phyloP scores from a whole-genome alignment of 1,140 invertebrate species.

The Pentalonia nigronervosa region DNA sequence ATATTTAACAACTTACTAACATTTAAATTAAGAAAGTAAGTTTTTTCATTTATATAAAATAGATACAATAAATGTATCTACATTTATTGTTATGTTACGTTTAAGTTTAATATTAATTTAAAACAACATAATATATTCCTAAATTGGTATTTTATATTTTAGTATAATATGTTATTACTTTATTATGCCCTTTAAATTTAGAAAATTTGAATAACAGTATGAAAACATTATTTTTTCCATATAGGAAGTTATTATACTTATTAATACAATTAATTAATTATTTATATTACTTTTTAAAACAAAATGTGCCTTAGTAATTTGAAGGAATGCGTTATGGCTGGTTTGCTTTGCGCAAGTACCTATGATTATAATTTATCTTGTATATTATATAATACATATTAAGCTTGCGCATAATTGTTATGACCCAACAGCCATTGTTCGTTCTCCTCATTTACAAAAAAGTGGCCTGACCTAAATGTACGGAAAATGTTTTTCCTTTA shows the following conservation, averaged over 20 bases:
- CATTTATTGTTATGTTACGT: too few species aligned
- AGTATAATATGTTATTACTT: not conserved
- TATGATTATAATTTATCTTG: not conserved
- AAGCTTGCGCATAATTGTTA: conserved; percentile 23
- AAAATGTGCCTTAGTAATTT: not conserved
- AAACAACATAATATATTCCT: not conserved
- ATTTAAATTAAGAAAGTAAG: not conserved
- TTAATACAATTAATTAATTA: not conserved
- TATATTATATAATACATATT: not conserved
- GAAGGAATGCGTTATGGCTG: not conserved
- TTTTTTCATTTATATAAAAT: too few species aligned
- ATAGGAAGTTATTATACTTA: not conserved
- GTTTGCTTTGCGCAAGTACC: not conserved
- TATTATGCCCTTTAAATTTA: not conserved
- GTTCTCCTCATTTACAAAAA: not conserved
- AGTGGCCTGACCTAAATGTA: conserved; percentile 45
- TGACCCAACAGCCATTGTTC: conserved; percentile 16
- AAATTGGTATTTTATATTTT: not conserved
- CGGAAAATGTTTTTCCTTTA: conserved; percentile 22
- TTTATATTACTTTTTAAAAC: not conserved
- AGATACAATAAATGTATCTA: too few species aligned
- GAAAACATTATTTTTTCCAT: not conserved
- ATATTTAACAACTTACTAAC: not conserved
- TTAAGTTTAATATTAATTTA: not conserved
- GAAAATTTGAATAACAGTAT: not conserved